A percentile compares a stretch with the other conserved stretches of the same genome.
Evolutionary conservation across 2,113 vertebrate genomes (phyloP).

Genomic region (Bagarius yarrelli): DNA sequence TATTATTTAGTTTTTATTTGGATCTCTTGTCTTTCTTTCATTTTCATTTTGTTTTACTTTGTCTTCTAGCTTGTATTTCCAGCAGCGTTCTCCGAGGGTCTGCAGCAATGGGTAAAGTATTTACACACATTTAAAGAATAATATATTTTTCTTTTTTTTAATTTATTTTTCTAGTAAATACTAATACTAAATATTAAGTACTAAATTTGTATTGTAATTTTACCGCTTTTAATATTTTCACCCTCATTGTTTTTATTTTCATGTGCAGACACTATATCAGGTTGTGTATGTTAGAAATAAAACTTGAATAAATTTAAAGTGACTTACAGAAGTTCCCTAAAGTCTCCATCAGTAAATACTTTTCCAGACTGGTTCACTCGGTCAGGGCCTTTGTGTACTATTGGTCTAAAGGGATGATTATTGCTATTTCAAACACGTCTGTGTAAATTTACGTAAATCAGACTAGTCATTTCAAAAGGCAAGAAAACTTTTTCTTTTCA

Average conservation of each 20-base stretch:
- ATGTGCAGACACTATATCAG: too few relatives aligned
- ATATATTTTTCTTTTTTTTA: too few relatives aligned
- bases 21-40: background rate
- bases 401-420: background rate
- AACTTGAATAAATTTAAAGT: background rate
- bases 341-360: background rate
- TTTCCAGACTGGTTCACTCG: background rate
- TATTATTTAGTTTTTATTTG: constrained; percentile 17
- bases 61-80: constrained; percentile 74
- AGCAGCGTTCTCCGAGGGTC: constrained; percentile 75
- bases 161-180: too few relatives aligned
- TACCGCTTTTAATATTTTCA: too few relatives aligned
- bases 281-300: too few relatives aligned
- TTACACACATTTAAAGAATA: background rate
- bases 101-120: constrained; percentile 79
- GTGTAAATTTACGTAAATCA: background rate
- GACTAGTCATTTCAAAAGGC: background rate
- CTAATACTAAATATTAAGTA: too few relatives aligned
- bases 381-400: background rate
- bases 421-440: background rate
- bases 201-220: too few relatives aligned
- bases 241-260: too few relatives aligned
- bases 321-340: background rate
- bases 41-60: constrained; percentile 21
- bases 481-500: constrained; percentile 8